Evolutionary conservation across 2,797 vertebrate species (phyloP).

Genomic region (Carcharodon carcharias): DNA sequence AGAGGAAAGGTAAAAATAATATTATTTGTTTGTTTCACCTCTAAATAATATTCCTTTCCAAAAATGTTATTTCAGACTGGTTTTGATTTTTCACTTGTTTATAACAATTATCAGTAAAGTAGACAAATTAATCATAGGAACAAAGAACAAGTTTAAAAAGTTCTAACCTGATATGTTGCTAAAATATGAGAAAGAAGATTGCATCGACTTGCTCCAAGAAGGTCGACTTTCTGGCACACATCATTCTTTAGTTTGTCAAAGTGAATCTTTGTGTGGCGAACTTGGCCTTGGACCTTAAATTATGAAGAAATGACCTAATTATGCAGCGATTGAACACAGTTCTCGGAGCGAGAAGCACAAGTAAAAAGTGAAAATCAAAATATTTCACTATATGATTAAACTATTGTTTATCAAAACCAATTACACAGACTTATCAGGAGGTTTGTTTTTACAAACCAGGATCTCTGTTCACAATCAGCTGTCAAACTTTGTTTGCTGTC

Average conservation of each 20-base stretch:
- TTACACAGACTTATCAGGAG: neutral
- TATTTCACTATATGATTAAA: neutral
- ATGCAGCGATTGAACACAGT: neutral
- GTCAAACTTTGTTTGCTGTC: neutral
- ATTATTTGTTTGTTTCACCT: neutral
- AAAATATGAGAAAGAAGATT: slow-evolving; percentile 93
- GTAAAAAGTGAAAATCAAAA: neutral
- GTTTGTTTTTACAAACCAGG: neutral
- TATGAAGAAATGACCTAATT: slow-evolving; percentile 39
- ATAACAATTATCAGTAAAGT: neutral
- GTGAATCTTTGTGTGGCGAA: slow-evolving; percentile 81
- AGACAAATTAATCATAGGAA: neutral
- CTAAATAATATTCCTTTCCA: neutral
- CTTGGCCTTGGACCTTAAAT: slow-evolving; percentile 88
- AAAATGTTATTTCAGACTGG: neutral
- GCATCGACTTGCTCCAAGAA: slow-evolving; percentile 92
- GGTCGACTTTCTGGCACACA: slow-evolving; percentile 96
- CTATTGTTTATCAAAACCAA: neutral
- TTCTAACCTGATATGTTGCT: slow-evolving; percentile 84
- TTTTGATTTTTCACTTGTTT: neutral
- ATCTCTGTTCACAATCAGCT: neutral
- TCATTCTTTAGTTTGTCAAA: slow-evolving; percentile 97
- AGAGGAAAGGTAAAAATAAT: neutral
- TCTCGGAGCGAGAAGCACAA: neutral
- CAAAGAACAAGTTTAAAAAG: neutral